A percentile compares a stretch with the other conserved stretches of the same genome.
These are phyloP conservation scores for Hemiprocne comata DNA, from an alignment of 2,113 vertebrate genomes.

Conservation along the genomic window DNA sequence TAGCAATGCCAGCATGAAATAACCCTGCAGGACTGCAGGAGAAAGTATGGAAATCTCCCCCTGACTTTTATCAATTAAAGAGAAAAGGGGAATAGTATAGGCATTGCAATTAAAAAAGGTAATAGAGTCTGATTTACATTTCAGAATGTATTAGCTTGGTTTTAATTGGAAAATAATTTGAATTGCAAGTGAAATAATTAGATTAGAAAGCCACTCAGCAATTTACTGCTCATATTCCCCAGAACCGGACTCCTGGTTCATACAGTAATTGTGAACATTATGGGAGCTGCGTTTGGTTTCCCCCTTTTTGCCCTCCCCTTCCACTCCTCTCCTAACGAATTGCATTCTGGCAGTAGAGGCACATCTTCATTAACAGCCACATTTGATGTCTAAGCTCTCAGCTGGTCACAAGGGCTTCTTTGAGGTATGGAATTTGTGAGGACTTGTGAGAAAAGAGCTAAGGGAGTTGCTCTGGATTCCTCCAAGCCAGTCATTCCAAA, in stretches of 20 bases:
- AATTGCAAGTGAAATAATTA: constrained; percentile 75
- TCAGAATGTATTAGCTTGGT: constrained; percentile 69
- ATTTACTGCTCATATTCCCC: constrained; percentile 44
- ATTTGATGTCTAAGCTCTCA: neutral
- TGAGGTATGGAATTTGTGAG: neutral
- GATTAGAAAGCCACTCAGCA: constrained; percentile 70
- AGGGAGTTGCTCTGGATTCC: neutral
- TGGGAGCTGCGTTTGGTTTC: neutral
- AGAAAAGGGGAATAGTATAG: constrained; percentile 36
- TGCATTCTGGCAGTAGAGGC: neutral
- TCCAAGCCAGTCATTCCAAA: neutral
- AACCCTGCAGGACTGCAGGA: constrained; percentile 22
- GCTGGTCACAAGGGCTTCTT: neutral
- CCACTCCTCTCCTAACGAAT: neutral
- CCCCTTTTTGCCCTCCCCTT: neutral
- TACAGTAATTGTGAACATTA: constrained; percentile 29
- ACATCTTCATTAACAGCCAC: neutral
- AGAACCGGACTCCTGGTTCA: constrained; percentile 40
- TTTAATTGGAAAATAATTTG: constrained; percentile 77
- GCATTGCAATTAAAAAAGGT: constrained; percentile 66
- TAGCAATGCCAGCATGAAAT: neutral
- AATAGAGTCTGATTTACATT: constrained; percentile 73
- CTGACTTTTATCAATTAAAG: constrained; percentile 59
- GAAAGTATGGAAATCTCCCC: neutral
- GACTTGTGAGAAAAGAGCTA: neutral